Conservation (phyloP, 2,888 invertebrate genomes). For the Chymomyza procnemis region DNA sequence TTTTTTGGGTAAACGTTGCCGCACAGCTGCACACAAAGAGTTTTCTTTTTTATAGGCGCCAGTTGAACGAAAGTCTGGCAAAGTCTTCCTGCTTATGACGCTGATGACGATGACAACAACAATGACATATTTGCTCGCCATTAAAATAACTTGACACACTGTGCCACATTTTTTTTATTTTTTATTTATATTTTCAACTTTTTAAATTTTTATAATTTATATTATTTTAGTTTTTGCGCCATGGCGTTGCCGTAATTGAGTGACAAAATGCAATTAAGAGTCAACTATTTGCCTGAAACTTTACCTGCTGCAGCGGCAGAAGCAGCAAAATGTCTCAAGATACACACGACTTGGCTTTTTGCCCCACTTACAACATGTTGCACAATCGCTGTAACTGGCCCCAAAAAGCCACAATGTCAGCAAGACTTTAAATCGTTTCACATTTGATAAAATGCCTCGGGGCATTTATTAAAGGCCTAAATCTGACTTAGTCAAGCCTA, state of each 20-base stretch:
- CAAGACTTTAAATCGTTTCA: background rate
- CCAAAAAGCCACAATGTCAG: background rate
- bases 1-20: background rate
- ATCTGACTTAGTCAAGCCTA: background rate
- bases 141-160: constrained; percentile 62
- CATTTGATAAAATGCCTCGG: background rate
- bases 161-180: constrained; percentile 64
- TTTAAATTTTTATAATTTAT: no score
- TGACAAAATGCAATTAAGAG: constrained; percentile 68
- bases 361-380: background rate
- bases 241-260: constrained; percentile 58
- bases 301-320: background rate
- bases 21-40: constrained; percentile 3
- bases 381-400: background rate
- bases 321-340: constrained; percentile 18
- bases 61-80: constrained; percentile 44
- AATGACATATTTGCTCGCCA: constrained; percentile 25
- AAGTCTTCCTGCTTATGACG: constrained; percentile 57
- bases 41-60: constrained; percentile 21
- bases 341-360: background rate
- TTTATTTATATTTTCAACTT: constrained; percentile 1
- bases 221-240: no score
- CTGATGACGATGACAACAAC: background rate
- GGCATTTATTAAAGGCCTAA: background rate
- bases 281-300: constrained; percentile 31